phyloP scores from a whole-genome alignment of 2,888 invertebrate species.

The Ganaspis brasiliensis region DNA sequence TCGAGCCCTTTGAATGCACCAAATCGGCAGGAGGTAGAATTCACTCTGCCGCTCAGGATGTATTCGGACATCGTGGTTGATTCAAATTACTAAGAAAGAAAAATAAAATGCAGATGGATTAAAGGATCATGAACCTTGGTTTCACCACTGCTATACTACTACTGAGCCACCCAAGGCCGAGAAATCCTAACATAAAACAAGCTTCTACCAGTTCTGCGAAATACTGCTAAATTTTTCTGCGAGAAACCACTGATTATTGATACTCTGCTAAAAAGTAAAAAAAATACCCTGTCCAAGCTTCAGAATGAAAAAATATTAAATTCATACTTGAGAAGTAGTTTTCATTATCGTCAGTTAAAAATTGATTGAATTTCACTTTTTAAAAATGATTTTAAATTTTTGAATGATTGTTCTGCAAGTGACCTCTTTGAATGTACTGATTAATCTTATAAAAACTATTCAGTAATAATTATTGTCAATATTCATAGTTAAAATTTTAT shows the following conservation, averaged over 20 bases:
- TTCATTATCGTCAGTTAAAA: too few relatives aligned
- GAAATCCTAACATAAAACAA: slow-evolving; percentile 1
- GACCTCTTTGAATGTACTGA: too few relatives aligned
- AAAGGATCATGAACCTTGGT: slow-evolving; percentile 22
- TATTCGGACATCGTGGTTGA: slow-evolving; percentile 3
- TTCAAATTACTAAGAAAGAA: slow-evolving; percentile 18
- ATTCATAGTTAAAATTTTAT: too few relatives aligned
- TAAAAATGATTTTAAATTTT: too few relatives aligned
- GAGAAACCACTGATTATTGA: not conserved
- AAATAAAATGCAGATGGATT: slow-evolving; percentile 32
- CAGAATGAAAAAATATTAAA: too few relatives aligned
- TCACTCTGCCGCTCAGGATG: slow-evolving; percentile 31
- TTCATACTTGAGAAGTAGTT: too few relatives aligned
- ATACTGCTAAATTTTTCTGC: not conserved
- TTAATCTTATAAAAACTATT: too few relatives aligned
- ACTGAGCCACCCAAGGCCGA: slow-evolving; percentile 10
- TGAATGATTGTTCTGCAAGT: too few relatives aligned
- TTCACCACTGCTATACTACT: slow-evolving; percentile 19
- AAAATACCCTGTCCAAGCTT: not conserved
- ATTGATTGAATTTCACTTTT: too few relatives aligned
- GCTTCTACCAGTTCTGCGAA: slow-evolving; percentile 11
- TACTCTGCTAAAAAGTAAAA: not conserved
- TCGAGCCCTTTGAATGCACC: not conserved
- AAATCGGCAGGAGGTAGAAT: not conserved
- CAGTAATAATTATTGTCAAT: too few relatives aligned